Conservation (phyloP, 2,113 vertebrate genomes). For the Anser brachyrhynchus region DNA sequence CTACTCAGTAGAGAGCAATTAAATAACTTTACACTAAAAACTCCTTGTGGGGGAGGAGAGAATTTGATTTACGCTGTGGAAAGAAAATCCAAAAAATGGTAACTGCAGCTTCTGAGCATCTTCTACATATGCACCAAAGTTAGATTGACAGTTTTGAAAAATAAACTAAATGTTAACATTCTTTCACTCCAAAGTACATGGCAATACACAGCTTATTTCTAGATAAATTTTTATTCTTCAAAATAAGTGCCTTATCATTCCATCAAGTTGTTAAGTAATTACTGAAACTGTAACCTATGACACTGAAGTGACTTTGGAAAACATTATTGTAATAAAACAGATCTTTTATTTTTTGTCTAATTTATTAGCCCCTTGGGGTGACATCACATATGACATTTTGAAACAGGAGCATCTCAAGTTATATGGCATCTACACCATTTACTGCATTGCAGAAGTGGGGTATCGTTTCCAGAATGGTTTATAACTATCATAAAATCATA, state of each 20-base stretch:
- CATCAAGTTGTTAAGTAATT: background rate
- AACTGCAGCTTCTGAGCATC: background rate
- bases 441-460: background rate
- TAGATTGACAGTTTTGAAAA: background rate
- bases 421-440: background rate
- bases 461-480: background rate
- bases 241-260: background rate
- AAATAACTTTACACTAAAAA: background rate
- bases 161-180: background rate
- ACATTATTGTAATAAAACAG: background rate
- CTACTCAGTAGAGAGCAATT: background rate
- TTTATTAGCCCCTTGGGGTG: background rate
- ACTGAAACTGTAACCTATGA: background rate
- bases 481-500: background rate
- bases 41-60: background rate
- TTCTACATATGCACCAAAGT: background rate
- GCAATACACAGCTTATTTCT: background rate
- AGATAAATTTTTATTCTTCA: background rate
- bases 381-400: background rate
- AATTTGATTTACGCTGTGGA: background rate
- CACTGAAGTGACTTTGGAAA: background rate
- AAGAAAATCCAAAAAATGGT: background rate
- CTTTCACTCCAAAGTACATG: background rate
- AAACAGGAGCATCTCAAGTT: background rate
- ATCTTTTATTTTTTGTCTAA: background rate